Evolutionary conservation across 2,888 invertebrate genomes (phyloP).

Genomic region (Lepetodrilus schrolli): DNA sequence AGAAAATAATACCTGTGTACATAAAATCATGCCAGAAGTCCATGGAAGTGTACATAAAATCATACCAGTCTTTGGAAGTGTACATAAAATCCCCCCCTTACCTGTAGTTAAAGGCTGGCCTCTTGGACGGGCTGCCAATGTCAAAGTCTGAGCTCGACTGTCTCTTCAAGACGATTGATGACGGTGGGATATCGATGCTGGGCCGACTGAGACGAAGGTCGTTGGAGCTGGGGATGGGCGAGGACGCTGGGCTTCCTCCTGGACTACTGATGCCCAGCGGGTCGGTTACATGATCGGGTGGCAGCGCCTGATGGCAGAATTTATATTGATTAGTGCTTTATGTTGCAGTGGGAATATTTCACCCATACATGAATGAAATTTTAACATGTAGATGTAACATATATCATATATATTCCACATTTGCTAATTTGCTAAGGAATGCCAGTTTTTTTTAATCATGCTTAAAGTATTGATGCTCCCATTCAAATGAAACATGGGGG

Average conservation of each 20-base stretch:
- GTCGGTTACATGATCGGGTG: slow-evolving; percentile 82
- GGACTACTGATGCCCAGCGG: slow-evolving; percentile 84
- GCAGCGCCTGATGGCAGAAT: neutral
- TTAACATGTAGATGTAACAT: too few relatives aligned
- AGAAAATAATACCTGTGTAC: too few relatives aligned
- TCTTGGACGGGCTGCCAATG: slow-evolving; percentile 83
- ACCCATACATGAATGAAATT: neutral
- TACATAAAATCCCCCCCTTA: too few relatives aligned
- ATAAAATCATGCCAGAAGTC: too few relatives aligned
- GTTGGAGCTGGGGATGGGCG: slow-evolving; percentile 48
- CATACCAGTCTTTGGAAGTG: too few relatives aligned
- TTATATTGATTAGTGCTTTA: neutral
- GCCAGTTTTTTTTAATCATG: neutral
- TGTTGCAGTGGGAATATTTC: too few relatives aligned
- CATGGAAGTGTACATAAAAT: too few relatives aligned
- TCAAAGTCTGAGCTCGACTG: slow-evolving; percentile 85
- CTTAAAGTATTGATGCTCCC: neutral
- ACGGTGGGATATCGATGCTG: slow-evolving; percentile 63
- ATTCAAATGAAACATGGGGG: too few relatives aligned
- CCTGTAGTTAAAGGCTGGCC: slow-evolving; percentile 84
- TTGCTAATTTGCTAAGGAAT: too few relatives aligned
- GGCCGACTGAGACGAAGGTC: slow-evolving; percentile 62
- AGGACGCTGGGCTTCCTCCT: slow-evolving; percentile 38
- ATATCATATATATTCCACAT: too few relatives aligned
- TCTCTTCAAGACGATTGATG: slow-evolving; percentile 79